A percentile compares a stretch with the other conserved stretches of the same genome.
Evolutionary conservation across 2,113 vertebrate genomes (phyloP).

Genomic region (Pipa parva): DNA sequence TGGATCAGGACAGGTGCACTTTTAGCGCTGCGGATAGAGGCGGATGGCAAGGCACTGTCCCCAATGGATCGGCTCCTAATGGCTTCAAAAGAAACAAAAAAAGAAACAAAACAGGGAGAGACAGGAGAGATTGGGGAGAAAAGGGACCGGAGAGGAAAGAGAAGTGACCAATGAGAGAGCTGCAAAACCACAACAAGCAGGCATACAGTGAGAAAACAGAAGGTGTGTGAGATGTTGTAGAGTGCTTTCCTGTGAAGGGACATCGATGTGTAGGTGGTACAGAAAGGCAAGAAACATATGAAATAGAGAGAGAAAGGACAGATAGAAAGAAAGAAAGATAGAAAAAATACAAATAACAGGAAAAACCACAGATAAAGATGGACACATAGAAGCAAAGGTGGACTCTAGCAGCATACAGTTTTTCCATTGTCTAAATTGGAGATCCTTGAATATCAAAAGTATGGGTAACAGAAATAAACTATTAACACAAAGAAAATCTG

Average conservation of each 20-base stretch:
- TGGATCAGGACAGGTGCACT: constrained; percentile 99
- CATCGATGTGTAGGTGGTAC: background rate
- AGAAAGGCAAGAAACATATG: background rate
- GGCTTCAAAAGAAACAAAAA: constrained; percentile 85
- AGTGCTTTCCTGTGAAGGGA: background rate
- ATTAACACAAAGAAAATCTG: too few species aligned
- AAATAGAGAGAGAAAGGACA: background rate
- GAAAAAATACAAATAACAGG: background rate
- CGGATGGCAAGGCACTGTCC: constrained; percentile 98
- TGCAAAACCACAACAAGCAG: constrained; percentile 76
- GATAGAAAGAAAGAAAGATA: background rate
- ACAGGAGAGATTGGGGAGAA: constrained; percentile 56
- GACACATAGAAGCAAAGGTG: background rate
- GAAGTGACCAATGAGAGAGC: constrained; percentile 67
- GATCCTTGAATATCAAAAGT: background rate
- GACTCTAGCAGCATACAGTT: background rate
- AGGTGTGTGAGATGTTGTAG: background rate
- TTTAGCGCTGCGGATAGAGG: constrained; percentile 99
- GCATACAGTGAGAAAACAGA: constrained; percentile 63
- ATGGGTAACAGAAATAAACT: too few species aligned
- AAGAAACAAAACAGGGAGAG: constrained; percentile 75
- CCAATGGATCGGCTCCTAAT: constrained; percentile 99
- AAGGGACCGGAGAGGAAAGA: constrained; percentile 73
- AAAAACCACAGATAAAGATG: constrained; percentile 3
- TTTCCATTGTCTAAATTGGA: background rate